These are phyloP conservation scores for Aleiodes sp. DNA, from an alignment of 1,140 invertebrate species.

Conservation along the genomic window DNA sequence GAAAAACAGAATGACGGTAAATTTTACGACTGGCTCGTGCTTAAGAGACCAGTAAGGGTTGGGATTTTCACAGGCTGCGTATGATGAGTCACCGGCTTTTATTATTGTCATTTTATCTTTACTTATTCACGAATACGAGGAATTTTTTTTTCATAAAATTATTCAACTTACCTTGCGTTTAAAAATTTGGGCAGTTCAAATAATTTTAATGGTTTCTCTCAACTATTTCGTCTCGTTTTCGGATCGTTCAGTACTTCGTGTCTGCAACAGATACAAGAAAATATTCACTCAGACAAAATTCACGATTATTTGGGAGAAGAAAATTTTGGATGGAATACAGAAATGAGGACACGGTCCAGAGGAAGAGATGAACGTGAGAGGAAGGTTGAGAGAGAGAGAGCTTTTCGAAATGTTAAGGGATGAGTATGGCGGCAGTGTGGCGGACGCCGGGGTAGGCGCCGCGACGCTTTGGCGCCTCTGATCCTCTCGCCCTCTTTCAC, in stretches of 20 bases:
- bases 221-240: conserved; percentile 14
- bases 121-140: not conserved
- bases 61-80: not conserved
- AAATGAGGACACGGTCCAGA: not conserved
- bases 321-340: not conserved
- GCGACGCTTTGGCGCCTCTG: conserved; percentile 63
- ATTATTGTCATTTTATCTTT: conserved; percentile 7
- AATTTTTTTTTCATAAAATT: not conserved
- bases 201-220: no score
- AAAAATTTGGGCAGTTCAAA: not conserved
- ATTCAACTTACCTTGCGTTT: not conserved
- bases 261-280: not conserved
- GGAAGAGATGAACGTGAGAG: conserved; percentile 26
- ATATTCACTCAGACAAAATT: not conserved
- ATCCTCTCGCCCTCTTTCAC: conserved; percentile 24
- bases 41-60: not conserved
- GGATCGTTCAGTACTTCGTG: conserved; percentile 1
- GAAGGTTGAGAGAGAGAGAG: not conserved
- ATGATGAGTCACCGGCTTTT: conserved; percentile 3
- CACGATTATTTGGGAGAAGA: not conserved
- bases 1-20: not conserved
- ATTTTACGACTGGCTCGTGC: conserved; percentile 23
- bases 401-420: conserved; percentile 29
- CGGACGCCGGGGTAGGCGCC: conserved; percentile 64
- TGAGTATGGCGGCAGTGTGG: conserved; percentile 57